These are phyloP conservation scores for Listronotus bonariensis DNA, from an alignment of 1,140 invertebrate genomes.

Conservation along the genomic window DNA sequence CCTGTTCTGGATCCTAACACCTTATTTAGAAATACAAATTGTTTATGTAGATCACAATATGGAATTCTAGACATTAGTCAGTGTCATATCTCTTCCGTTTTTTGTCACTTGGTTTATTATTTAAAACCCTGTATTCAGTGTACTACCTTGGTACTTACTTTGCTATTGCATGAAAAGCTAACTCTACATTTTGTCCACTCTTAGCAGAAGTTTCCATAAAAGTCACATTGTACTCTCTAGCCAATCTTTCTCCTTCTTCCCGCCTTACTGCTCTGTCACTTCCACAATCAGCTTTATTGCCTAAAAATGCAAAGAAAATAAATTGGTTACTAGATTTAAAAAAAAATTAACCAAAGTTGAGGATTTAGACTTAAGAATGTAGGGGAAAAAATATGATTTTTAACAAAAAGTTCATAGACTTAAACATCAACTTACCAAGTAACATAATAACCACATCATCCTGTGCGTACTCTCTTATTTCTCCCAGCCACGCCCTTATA, in stretches of 20 bases:
- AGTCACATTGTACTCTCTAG: conserved; percentile 79
- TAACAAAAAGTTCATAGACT: too few species aligned
- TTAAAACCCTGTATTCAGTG: background rate
- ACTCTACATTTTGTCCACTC: conserved; percentile 82
- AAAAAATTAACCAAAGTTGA: too few species aligned
- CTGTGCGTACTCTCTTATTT: conserved; percentile 84
- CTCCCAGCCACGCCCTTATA: conserved; percentile 85
- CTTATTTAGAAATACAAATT: too few species aligned
- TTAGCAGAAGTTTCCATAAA: conserved; percentile 90
- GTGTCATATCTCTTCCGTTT: too few species aligned
- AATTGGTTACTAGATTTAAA: too few species aligned
- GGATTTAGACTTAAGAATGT: too few species aligned
- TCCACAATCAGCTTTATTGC: conserved; percentile 82
- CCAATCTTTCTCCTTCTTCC: conserved; percentile 81
- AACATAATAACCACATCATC: conserved; percentile 89
- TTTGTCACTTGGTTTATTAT: background rate
- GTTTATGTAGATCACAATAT: too few species aligned
- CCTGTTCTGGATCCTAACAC: too few species aligned
- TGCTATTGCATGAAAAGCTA: conserved; percentile 79
- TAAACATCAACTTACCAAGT: conserved; percentile 67
- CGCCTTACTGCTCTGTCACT: conserved; percentile 73
- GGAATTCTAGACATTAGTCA: too few species aligned
- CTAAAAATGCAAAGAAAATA: conserved; percentile 56
- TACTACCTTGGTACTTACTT: conserved; percentile 59
- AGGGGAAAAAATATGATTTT: background rate